Percentiles rank a stretch among this genome's conserved stretches.
These are phyloP conservation scores for Tauraco erythrolophus DNA, from an alignment of 2,113 vertebrate genomes.

Conservation along the genomic window DNA sequence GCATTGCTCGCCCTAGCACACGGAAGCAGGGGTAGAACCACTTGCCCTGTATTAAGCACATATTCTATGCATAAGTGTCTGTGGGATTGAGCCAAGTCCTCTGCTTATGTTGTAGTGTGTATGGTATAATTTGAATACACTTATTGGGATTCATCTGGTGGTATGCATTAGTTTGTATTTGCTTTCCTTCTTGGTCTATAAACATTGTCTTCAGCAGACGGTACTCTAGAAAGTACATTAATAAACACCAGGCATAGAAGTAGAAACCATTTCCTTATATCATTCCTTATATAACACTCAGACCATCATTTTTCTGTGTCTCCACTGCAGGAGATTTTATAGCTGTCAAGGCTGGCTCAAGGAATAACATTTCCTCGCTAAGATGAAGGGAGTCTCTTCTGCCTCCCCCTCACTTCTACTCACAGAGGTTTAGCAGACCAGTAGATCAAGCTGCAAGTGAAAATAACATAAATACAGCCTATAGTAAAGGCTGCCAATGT, in stretches of 20 bases:
- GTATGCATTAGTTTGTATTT: neutral
- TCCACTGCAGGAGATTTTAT: neutral
- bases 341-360: neutral
- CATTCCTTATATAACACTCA: neutral
- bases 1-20: neutral
- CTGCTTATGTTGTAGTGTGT: fast-evolving
- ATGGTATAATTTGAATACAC: neutral
- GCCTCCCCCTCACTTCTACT: neutral
- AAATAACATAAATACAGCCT: neutral
- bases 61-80: no score
- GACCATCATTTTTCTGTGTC: neutral
- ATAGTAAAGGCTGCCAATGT: neutral
- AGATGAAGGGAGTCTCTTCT: neutral
- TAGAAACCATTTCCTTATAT: neutral
- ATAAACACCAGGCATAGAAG: neutral
- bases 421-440: neutral
- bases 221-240: neutral
- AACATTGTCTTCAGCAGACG: neutral
- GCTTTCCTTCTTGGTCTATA: neutral
- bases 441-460: neutral
- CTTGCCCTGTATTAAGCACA: neutral
- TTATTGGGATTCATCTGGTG: neutral
- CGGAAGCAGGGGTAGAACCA: neutral
- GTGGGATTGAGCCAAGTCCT: neutral
- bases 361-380: neutral